phyloP scores from a whole-genome alignment of 2,888 invertebrate species.

The Phyllotreta striolata region DNA sequence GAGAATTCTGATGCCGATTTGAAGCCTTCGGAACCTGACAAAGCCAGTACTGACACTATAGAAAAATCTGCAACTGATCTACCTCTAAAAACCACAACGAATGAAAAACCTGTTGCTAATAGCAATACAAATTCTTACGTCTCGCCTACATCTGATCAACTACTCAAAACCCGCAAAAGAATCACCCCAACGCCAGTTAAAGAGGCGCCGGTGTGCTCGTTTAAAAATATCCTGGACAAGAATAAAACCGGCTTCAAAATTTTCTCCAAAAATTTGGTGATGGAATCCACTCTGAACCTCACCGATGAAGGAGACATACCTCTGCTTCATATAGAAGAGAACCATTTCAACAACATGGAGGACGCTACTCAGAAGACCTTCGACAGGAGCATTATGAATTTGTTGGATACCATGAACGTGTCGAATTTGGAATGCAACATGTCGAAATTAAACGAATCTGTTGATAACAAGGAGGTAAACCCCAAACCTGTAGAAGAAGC shows the following conservation, averaged over 20 bases:
- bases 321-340: constrained; percentile 41
- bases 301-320: constrained; percentile 44
- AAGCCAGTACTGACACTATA: too few species aligned
- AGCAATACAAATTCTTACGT: background rate
- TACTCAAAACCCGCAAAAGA: constrained; percentile 23
- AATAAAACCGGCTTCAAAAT: constrained; percentile 12
- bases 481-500: background rate
- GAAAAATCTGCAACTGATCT: too few species aligned
- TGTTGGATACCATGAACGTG: constrained; percentile 40
- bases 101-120: too few species aligned
- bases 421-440: constrained; percentile 37
- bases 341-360: constrained; percentile 35
- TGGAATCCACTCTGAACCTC: constrained; percentile 30
- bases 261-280: constrained; percentile 14
- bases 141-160: constrained; percentile 2
- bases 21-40: too few species aligned
- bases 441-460: constrained; percentile 23
- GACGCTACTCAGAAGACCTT: constrained; percentile 30
- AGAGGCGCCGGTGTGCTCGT: constrained; percentile 31
- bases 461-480: background rate
- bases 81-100: too few species aligned
- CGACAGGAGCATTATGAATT: constrained; percentile 37
- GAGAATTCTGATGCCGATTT: too few species aligned
- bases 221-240: constrained; percentile 36
- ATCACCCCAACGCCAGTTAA: constrained; percentile 39